Percentiles rank a stretch among this genome's conserved stretches.
phyloP scores from a whole-genome alignment of 2,888 invertebrate species.

The Allolobophora icterica region DNA sequence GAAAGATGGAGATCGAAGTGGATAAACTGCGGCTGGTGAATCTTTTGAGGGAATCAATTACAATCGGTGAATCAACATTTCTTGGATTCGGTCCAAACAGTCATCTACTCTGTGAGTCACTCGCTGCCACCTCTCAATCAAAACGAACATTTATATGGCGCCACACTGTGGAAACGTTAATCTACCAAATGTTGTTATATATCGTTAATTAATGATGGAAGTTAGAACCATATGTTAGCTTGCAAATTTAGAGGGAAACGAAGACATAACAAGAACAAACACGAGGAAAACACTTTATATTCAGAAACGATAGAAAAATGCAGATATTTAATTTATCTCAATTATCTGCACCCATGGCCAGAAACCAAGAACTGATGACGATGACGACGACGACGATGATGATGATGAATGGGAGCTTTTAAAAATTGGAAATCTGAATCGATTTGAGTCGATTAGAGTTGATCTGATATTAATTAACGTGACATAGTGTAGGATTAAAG shows the following conservation, averaged over 20 bases:
- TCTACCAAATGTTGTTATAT: not conserved
- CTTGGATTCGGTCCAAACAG: conserved; percentile 19
- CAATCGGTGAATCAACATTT: conserved; percentile 1
- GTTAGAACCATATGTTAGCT: not conserved
- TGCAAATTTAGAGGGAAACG: not conserved
- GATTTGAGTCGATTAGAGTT: too few species aligned
- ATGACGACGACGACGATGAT: too few species aligned
- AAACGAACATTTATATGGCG: not conserved
- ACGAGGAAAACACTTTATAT: too few species aligned
- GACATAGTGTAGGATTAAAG: too few species aligned
- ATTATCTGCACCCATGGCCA: too few species aligned
- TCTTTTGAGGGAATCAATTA: not conserved
- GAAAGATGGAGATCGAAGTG: conserved; percentile 18
- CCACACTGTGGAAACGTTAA: not conserved
- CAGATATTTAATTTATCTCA: too few species aligned
- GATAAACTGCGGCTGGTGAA: not conserved
- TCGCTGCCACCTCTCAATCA: not conserved
- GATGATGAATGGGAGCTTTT: too few species aligned
- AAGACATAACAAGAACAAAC: too few species aligned
- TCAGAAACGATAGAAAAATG: too few species aligned
- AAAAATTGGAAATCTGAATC: too few species aligned
- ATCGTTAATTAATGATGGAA: not conserved
- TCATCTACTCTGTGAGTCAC: not conserved
- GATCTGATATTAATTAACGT: too few species aligned
- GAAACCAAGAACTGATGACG: too few species aligned